A percentile compares a stretch with the other conserved stretches of the same genome.
phyloP scores from a whole-genome alignment of 2,888 invertebrate species.

The Cremastinae sp. region DNA sequence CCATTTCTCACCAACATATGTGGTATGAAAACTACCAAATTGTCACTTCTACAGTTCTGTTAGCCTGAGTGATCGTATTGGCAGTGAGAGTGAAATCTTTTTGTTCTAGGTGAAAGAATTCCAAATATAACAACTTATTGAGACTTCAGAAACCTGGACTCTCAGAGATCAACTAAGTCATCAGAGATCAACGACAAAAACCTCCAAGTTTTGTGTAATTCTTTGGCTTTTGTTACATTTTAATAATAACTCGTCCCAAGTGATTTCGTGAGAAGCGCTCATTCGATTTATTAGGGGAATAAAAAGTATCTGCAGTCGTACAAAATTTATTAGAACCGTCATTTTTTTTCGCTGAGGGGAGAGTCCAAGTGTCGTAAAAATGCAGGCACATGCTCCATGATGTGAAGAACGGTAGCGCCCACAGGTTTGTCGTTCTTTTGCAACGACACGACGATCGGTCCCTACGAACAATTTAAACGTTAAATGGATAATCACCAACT shows the following conservation, averaged over 20 bases:
- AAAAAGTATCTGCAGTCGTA: no score
- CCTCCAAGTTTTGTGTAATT: no score
- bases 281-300: no score
- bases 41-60: neutral
- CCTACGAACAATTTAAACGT: constrained; percentile 64
- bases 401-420: constrained; percentile 66
- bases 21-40: constrained; percentile 30
- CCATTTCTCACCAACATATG: constrained; percentile 76
- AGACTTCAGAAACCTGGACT: no score
- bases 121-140: no score
- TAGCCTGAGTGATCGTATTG: neutral
- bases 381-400: constrained; percentile 68
- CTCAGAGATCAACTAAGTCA: no score
- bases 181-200: no score
- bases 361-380: constrained; percentile 64
- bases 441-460: constrained; percentile 69
- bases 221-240: no score
- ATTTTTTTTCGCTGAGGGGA: constrained; percentile 1
- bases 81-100: constrained; percentile 12
- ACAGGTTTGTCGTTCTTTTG: constrained; percentile 65
- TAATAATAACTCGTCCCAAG: no score
- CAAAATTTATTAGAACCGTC: neutral
- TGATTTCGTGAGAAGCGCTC: no score
- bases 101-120: no score
- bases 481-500: constrained; percentile 1